phyloP scores from a whole-genome alignment of 2,797 vertebrate genomes.

The Aldrovandia affinis region DNA sequence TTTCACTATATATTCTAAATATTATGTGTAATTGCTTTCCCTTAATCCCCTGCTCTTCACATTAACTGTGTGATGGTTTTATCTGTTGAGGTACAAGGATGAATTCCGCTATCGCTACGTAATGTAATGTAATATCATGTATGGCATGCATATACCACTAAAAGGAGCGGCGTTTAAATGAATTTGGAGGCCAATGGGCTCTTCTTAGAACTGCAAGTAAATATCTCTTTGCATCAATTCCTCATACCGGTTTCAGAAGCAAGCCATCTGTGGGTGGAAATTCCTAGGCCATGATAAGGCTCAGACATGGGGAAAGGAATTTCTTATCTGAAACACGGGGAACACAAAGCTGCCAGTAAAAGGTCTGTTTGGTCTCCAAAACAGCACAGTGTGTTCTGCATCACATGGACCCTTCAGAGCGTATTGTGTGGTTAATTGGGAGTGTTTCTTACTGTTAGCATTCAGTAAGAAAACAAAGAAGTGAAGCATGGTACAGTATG shows the following conservation, averaged over 20 bases:
- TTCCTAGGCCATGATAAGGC: neutral
- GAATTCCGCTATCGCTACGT: neutral
- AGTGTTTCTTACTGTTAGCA: neutral
- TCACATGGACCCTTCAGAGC: neutral
- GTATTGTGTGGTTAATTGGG: neutral
- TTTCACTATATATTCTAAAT: neutral
- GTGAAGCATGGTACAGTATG: no score
- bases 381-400: neutral
- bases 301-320: slow-evolving; percentile 23
- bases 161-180: neutral
- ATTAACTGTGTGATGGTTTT: neutral
- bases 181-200: neutral
- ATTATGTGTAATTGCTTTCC: neutral
- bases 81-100: neutral
- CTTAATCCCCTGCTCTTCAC: neutral
- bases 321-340: slow-evolving; percentile 12
- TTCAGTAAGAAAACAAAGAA: no score
- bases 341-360: neutral
- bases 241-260: neutral
- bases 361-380: neutral
- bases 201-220: neutral
- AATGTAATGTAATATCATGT: neutral
- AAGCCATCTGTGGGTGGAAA: neutral
- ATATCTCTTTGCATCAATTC: neutral
- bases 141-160: neutral